A percentile compares a stretch with the other conserved stretches of the same genome.
phyloP scores from a whole-genome alignment of 2,797 vertebrate species.

The Lacerta viridis region DNA sequence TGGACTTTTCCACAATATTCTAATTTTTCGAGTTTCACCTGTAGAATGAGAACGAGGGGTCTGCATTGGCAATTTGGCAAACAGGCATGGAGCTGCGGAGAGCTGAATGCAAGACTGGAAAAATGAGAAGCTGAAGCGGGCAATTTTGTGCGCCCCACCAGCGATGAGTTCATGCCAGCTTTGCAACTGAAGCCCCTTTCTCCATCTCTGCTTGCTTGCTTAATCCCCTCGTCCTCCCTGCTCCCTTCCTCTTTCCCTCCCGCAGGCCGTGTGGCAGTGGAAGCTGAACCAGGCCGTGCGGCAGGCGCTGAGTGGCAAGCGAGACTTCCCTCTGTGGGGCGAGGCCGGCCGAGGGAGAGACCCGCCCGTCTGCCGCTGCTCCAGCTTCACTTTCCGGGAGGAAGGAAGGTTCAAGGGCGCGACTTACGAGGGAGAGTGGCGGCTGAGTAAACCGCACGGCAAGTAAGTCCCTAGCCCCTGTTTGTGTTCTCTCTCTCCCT shows the following conservation, averaged over 20 bases:
- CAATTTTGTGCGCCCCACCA: no score
- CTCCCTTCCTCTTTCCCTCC: background rate
- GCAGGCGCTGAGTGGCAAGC: constrained; percentile 75
- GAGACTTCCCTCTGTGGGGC: constrained; percentile 79
- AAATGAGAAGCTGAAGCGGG: no score
- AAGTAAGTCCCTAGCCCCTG: constrained; percentile 71
- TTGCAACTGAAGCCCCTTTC: no score
- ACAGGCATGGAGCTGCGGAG: no score
- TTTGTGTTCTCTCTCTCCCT: background rate
- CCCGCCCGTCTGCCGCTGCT: constrained; percentile 61
- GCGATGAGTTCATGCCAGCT: no score
- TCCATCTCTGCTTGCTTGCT: no score
- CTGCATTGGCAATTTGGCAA: no score
- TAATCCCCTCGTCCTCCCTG: no score
- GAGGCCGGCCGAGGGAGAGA: background rate
- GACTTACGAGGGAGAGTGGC: constrained; percentile 81
- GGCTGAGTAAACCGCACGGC: constrained; percentile 78
- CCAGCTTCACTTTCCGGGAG: constrained; percentile 66
- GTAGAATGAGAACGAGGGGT: no score
- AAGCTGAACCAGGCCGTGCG: constrained; percentile 79
- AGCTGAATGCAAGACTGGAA: no score
- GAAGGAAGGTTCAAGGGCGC: constrained; percentile 76
- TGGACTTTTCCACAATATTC: no score
- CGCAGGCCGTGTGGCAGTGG: constrained; percentile 80
- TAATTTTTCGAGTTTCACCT: no score